phyloP scores from a whole-genome alignment of 2,888 invertebrate genomes.

The Eumerus sabulonum region DNA sequence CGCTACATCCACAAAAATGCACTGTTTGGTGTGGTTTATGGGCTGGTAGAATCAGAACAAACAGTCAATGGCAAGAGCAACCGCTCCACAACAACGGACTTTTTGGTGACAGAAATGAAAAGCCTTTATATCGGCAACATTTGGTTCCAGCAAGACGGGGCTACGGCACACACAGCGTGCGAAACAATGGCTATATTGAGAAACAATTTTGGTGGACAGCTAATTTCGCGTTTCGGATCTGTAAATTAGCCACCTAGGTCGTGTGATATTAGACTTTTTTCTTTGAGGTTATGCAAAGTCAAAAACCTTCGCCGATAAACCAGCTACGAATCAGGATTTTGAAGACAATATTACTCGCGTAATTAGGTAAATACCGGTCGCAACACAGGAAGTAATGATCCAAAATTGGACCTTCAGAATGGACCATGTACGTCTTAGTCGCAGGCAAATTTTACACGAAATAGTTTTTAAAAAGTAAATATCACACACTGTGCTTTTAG shows the following conservation, averaged over 20 bases:
- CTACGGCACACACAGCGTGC: too few relatives aligned
- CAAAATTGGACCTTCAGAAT: too few relatives aligned
- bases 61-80: too few relatives aligned
- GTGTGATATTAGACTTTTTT: too few relatives aligned
- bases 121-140: too few relatives aligned
- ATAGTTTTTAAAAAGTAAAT: neutral
- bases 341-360: too few relatives aligned
- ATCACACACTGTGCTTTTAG: neutral
- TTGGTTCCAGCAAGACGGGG: neutral
- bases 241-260: neutral
- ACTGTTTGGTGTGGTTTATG: too few relatives aligned
- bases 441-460: neutral
- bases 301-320: neutral
- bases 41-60: too few relatives aligned
- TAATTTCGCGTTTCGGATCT: neutral
- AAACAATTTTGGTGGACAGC: neutral
- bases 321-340: too few relatives aligned
- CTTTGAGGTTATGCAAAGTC: neutral
- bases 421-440: neutral
- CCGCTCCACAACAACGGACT: too few relatives aligned
- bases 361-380: neutral
- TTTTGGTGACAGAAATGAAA: too few relatives aligned
- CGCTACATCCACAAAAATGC: too few relatives aligned
- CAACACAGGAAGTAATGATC: neutral
- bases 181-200: neutral